A percentile compares a stretch with the other conserved stretches of the same genome.
These are phyloP conservation scores for Phortica magna DNA, from an alignment of 2,888 invertebrate species.

Conservation along the genomic window DNA sequence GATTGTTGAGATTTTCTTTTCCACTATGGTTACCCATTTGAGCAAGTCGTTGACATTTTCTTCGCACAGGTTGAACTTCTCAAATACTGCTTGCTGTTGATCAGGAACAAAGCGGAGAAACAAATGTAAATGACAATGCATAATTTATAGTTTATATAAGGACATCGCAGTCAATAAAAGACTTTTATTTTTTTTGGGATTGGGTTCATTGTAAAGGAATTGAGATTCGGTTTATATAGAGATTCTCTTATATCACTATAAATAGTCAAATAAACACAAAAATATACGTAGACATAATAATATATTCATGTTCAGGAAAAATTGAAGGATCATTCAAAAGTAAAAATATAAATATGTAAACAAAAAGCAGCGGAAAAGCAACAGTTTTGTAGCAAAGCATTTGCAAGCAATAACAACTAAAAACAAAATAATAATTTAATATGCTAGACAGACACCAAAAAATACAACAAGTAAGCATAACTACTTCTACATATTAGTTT, in stretches of 20 bases:
- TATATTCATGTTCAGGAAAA: conserved; percentile 69
- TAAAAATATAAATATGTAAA: conserved; percentile 76
- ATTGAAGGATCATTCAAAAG: conserved; percentile 55
- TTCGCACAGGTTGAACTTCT: conserved; percentile 94
- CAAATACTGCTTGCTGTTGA: conserved; percentile 95
- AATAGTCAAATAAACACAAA: conserved; percentile 32
- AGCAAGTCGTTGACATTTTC: conserved; percentile 90
- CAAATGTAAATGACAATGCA: conserved; percentile 28
- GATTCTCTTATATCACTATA: not conserved
- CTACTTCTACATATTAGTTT: conserved; percentile 53
- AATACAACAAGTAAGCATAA: conserved; percentile 58
- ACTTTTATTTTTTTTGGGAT: not conserved
- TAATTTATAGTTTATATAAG: conserved; percentile 41
- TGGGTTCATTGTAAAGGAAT: conserved; percentile 9
- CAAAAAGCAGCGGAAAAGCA: conserved; percentile 71
- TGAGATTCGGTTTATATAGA: conserved; percentile 11
- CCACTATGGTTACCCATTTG: conserved; percentile 92
- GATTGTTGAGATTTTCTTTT: conserved; percentile 90
- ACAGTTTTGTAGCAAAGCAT: conserved; percentile 38
- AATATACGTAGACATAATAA: conserved; percentile 41
- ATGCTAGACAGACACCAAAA: conserved; percentile 54
- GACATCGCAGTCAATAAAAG: conserved; percentile 8
- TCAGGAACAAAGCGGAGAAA: conserved; percentile 38
- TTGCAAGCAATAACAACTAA: conserved; percentile 47
- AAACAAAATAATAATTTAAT: conserved; percentile 68